These are phyloP conservation scores for Athetis lepigone DNA, from an alignment of 2,888 invertebrate genomes.

Conservation along the genomic window DNA sequence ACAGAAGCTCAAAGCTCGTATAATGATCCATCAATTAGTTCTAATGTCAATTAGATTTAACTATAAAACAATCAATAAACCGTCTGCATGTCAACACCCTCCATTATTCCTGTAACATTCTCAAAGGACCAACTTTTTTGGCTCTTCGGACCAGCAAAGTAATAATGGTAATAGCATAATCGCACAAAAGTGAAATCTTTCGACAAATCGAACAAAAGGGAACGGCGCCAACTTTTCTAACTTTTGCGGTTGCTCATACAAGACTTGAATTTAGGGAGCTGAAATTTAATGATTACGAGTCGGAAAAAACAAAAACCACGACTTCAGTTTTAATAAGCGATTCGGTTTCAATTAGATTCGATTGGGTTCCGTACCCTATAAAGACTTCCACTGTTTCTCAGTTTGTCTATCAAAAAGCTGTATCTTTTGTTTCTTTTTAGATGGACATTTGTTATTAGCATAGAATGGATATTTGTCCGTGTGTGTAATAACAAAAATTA, in stretches of 20 bases:
- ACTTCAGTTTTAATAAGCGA: too few relatives aligned
- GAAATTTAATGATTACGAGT: neutral
- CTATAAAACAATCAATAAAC: neutral
- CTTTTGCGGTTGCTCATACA: conserved; percentile 1
- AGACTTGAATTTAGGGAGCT: conserved; percentile 7
- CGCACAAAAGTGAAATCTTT: conserved; percentile 27
- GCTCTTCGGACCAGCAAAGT: conserved; percentile 9
- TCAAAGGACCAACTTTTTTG: conserved; percentile 2
- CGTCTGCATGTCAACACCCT: neutral
- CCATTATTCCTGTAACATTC: neutral
- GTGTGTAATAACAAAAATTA: too few relatives aligned
- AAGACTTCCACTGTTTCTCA: too few relatives aligned
- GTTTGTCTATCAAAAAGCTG: too few relatives aligned
- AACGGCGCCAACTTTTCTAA: conserved; percentile 13
- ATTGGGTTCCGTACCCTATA: too few relatives aligned
- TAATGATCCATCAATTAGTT: too few relatives aligned
- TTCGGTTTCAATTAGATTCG: too few relatives aligned
- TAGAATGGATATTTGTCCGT: too few relatives aligned
- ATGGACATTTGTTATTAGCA: too few relatives aligned
- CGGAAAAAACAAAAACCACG: neutral
- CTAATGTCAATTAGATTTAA: neutral
- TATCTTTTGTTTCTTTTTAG: too few relatives aligned
- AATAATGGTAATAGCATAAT: conserved; percentile 26
- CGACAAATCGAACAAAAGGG: conserved; percentile 13
- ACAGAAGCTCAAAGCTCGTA: too few relatives aligned